Percentiles rank a stretch among this genome's conserved stretches.
Conservation (phyloP, 2,888 invertebrate genomes). For the Leptopilina syphax region DNA sequence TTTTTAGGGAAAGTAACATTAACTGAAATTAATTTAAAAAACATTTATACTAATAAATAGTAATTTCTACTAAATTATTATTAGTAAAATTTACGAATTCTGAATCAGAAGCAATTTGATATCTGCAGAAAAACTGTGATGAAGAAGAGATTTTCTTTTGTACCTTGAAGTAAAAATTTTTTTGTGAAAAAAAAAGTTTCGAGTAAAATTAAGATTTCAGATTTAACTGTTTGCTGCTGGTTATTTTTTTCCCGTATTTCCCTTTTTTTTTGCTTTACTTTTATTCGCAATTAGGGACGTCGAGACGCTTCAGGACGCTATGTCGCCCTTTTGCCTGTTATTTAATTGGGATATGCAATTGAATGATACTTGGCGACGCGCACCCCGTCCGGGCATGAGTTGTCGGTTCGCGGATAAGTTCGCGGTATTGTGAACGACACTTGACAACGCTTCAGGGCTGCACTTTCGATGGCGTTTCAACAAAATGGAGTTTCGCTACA, state of each 20-base stretch:
- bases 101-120: too few relatives aligned
- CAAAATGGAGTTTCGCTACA: conserved; percentile 56
- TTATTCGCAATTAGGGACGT: conserved; percentile 74
- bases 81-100: too few relatives aligned
- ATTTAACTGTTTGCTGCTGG: conserved; percentile 65
- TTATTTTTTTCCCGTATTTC: not conserved
- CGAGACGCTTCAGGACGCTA: conserved; percentile 73
- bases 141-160: too few relatives aligned
- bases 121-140: too few relatives aligned
- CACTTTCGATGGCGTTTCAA: conserved; percentile 60
- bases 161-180: not conserved
- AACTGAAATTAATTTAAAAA: too few relatives aligned
- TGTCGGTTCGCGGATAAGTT: conserved; percentile 62
- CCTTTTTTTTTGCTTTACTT: conserved; percentile 49
- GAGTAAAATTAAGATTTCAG: conserved; percentile 9
- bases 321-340: conserved; percentile 77
- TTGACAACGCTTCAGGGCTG: conserved; percentile 62
- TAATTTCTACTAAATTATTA: too few relatives aligned
- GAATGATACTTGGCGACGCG: conserved; percentile 72
- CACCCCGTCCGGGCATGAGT: conserved; percentile 62
- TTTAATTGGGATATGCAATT: conserved; percentile 77
- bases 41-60: too few relatives aligned
- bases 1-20: too few relatives aligned
- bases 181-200: not conserved
- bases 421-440: conserved; percentile 67